Base-by-base conservation (phyloP, 2,888 invertebrate species). In the Fragum sueziense region DNA sequence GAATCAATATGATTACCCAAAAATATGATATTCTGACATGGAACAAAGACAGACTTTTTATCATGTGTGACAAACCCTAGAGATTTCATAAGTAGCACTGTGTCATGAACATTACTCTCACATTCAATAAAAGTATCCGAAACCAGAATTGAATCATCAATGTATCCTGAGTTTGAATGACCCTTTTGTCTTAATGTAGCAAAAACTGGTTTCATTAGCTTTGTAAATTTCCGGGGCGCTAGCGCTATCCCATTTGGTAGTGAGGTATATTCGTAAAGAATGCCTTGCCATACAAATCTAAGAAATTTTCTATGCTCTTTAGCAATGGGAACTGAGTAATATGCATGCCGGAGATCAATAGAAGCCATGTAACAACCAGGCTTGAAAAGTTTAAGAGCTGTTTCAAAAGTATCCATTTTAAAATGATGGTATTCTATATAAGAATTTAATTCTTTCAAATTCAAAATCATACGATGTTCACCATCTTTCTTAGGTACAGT, bases 141-240 rank as follows among this genome's bases (percentile, higher is more conserved):
- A 2, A 54, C n/a, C 17, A 54, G 25, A 25, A 54, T n/a, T 1
- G 54, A 52, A n/a, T 52, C 52, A 52, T 52, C 52, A 52, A 54
- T 54, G 25, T 61, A 29, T 27, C 29, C 25, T 1, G 61, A 61
- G n/a, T 61, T 61, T 17, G 29, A 31, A 29, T 61, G 61, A 61
- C 87, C 87, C 20, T 54, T 29, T 14, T 47, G 41, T n/a, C 85
- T 47, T 4, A 84, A 47, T 1, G 25, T 33, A 9, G 83, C 82
- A 79, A 73, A 85, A 11, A 85, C 78, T 67, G 84, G 85, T 57
- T 84, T 86, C 29, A 87, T 14, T 4, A 85, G 20, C 68, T 85
- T 85, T 34, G 84, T 87, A 57, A 87, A 87, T 11, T 71, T 59
- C 67, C 79, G 61, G 6, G 82, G 85, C 17, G 85, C 84, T 29